A percentile compares a stretch with the other conserved stretches of the same genome.
Evolutionary conservation across 64 coral and sea anemone species (phyloP).

Genomic region (Orbicella faveolata): DNA sequence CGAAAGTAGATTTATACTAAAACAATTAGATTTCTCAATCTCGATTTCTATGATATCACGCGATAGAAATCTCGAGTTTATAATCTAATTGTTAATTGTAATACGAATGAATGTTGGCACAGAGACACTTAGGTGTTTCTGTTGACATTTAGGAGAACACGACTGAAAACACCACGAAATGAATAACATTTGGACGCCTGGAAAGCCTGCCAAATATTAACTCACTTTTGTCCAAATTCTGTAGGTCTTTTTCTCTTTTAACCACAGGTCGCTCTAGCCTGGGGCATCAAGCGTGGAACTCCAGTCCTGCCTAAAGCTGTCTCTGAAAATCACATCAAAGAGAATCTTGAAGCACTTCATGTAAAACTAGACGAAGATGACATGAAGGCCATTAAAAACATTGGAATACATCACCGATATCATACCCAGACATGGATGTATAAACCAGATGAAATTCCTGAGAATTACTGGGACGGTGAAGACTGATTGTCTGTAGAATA

Average conservation of each 20-base stretch:
- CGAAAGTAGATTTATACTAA: too few species aligned
- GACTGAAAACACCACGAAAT: too few species aligned
- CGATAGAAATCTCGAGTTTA: too few species aligned
- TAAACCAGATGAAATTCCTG: slow-evolving; percentile 30
- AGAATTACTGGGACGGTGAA: slow-evolving; percentile 53
- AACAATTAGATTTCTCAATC: too few species aligned
- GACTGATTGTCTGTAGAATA: slow-evolving; percentile 10
- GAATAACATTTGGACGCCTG: too few species aligned
- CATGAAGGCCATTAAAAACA: slow-evolving; percentile 53
- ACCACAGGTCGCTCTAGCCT: slow-evolving; percentile 33
- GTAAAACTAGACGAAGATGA: slow-evolving; percentile 53
- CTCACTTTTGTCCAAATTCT: neutral
- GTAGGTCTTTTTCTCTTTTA: neutral
- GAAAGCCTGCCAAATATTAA: too few species aligned
- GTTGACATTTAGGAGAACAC: too few species aligned
- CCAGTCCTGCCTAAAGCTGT: slow-evolving; percentile 71
- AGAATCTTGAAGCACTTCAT: slow-evolving; percentile 49
- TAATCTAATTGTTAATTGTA: too few species aligned
- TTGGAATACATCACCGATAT: slow-evolving; percentile 47
- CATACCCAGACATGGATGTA: slow-evolving; percentile 41
- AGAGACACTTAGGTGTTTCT: too few species aligned
- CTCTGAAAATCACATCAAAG: slow-evolving; percentile 57
- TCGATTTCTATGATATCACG: too few species aligned
- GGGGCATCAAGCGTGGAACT: slow-evolving; percentile 48
- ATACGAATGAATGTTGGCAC: too few species aligned